Evolutionary conservation across 1,140 invertebrate genomes (phyloP).

Genomic region (Episyrphus balteatus): DNA sequence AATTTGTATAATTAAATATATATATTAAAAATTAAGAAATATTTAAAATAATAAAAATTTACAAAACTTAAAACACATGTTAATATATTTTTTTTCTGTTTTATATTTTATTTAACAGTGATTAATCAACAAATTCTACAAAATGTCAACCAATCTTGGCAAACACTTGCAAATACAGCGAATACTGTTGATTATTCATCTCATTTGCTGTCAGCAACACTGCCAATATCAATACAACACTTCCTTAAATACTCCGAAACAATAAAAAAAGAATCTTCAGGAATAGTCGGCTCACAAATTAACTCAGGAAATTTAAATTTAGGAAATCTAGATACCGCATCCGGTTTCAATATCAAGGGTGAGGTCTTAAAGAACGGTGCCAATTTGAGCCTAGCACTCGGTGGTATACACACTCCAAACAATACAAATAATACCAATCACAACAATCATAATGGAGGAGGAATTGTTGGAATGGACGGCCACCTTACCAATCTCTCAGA

Average conservation of each 20-base stretch:
- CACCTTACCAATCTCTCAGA: constrained; percentile 4
- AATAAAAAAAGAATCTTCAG: constrained; percentile 35
- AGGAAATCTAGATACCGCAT: constrained; percentile 11
- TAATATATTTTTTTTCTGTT: not conserved
- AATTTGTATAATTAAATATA: no score
- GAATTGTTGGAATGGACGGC: constrained; percentile 1
- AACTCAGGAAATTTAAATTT: constrained; percentile 19
- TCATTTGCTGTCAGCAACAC: constrained; percentile 36
- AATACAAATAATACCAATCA: constrained; percentile 22
- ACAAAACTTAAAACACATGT: no score
- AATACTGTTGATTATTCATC: constrained; percentile 37
- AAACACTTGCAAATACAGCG: constrained; percentile 35
- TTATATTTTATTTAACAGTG: constrained; percentile 13
- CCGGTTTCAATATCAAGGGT: constrained; percentile 15
- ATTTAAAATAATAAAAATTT: no score
- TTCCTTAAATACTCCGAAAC: constrained; percentile 38
- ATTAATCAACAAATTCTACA: constrained; percentile 37
- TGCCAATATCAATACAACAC: constrained; percentile 38
- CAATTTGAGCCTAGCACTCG: constrained; percentile 31
- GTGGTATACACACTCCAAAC: constrained; percentile 24
- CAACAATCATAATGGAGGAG: constrained; percentile 15
- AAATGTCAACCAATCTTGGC: constrained; percentile 38
- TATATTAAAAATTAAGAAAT: no score
- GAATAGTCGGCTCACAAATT: constrained; percentile 14
- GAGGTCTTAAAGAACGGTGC: constrained; percentile 35